These are phyloP conservation scores for Triplophysa tibetana DNA, from an alignment of 2,113 vertebrate species.

Conservation along the genomic window DNA sequence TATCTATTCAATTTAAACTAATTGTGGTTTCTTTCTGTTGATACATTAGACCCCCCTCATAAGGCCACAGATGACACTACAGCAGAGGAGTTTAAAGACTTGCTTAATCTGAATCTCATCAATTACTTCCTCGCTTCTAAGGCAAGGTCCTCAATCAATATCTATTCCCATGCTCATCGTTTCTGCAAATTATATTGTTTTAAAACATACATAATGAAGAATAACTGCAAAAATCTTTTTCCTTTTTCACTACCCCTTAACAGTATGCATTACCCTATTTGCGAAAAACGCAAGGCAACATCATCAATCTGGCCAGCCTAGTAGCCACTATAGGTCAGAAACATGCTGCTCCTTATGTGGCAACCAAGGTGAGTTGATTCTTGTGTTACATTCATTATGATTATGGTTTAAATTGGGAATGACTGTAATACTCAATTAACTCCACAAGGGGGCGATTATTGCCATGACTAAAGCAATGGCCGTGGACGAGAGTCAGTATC, in stretches of 20 bases:
- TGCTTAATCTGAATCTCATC: constrained; percentile 81
- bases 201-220: neutral
- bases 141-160: constrained; percentile 61
- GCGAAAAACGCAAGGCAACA: constrained; percentile 72
- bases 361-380: constrained; percentile 77
- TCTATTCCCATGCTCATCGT: too few species aligned
- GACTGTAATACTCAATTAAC: constrained; percentile 27
- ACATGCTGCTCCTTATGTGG: constrained; percentile 75
- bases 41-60: constrained; percentile 74
- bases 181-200: neutral
- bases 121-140: constrained; percentile 77
- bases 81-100: constrained; percentile 73
- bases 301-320: constrained; percentile 83
- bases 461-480: constrained; percentile 86
- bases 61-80: constrained; percentile 76
- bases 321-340: constrained; percentile 75
- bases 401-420: neutral
- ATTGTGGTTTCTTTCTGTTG: neutral
- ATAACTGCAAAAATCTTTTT: neutral
- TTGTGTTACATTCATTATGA: neutral
- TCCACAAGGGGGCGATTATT: constrained; percentile 78
- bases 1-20: neutral
- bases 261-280: constrained; percentile 78
- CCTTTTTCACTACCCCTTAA: neutral
- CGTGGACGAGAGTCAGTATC: constrained; percentile 79